Evolutionary conservation across 1,140 invertebrate species (phyloP).

Genomic region (Ooceraea biroi): DNA sequence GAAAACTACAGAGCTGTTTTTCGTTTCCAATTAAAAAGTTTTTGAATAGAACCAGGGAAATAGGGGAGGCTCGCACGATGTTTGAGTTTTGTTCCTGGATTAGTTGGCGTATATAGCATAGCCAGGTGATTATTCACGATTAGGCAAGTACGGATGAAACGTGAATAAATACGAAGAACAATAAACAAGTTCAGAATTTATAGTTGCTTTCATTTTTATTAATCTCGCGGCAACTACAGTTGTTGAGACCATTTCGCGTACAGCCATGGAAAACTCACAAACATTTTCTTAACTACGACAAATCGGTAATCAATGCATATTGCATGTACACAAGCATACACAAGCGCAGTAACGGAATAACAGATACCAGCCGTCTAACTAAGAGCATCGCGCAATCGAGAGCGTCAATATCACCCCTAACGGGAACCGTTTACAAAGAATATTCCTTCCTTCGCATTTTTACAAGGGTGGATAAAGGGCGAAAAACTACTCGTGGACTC

Average conservation of each 20-base stretch:
- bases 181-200: too few relatives aligned
- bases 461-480: neutral
- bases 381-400: neutral
- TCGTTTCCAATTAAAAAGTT: slow-evolving; percentile 26
- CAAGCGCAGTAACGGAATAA: slow-evolving; percentile 33
- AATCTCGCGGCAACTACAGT: neutral
- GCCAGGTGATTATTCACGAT: neutral
- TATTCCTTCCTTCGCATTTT: neutral
- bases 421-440: slow-evolving; percentile 25
- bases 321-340: too few relatives aligned
- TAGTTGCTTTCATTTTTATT: too few relatives aligned
- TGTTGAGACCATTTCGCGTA: neutral
- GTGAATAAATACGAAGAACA: too few relatives aligned
- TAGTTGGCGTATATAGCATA: neutral
- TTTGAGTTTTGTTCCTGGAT: slow-evolving; percentile 3
- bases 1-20: slow-evolving; percentile 8
- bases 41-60: neutral
- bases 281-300: neutral
- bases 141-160: neutral
- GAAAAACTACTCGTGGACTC: neutral
- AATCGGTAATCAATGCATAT: slow-evolving; percentile 26
- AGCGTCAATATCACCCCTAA: slow-evolving; percentile 10
- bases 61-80: neutral
- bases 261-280: neutral
- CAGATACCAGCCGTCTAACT: slow-evolving; percentile 15